These are phyloP conservation scores for Apostichopus californicus DNA, from an alignment of 35 echinoderm and acorn worm species.

Conservation along the genomic window DNA sequence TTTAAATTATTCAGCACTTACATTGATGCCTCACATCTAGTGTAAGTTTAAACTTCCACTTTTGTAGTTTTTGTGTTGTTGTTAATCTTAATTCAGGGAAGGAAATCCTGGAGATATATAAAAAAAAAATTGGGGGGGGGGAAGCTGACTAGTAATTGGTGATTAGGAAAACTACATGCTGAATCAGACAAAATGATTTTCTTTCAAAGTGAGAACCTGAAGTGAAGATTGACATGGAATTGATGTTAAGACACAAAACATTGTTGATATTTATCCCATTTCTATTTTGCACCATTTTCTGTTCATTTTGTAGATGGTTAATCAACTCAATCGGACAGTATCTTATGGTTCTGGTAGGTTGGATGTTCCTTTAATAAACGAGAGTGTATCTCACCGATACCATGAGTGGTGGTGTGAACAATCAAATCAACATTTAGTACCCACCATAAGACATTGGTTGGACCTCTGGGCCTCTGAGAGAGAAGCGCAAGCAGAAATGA, in stretches of 20 bases:
- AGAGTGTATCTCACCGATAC: slow-evolving; percentile 42
- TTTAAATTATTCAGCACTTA: too few relatives aligned
- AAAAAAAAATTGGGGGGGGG: too few relatives aligned
- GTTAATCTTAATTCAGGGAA: too few relatives aligned
- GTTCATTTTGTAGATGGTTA: slow-evolving; percentile 22
- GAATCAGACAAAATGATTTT: background rate
- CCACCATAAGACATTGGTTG: slow-evolving; percentile 52
- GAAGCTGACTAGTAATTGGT: too few relatives aligned
- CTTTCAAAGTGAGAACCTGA: background rate
- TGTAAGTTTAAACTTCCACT: too few relatives aligned
- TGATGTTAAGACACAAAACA: background rate
- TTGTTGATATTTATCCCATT: background rate
- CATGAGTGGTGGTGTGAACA: slow-evolving; percentile 60
- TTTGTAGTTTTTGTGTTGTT: too few relatives aligned
- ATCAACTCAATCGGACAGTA: slow-evolving; percentile 39
- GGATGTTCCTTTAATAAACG: slow-evolving; percentile 24
- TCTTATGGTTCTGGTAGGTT: slow-evolving; percentile 37
- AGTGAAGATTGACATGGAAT: background rate
- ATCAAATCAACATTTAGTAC: slow-evolving; percentile 53
- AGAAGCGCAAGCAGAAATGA: background rate
- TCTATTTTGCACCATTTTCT: background rate
- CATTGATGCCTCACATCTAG: too few relatives aligned
- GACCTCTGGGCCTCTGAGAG: slow-evolving; percentile 51
- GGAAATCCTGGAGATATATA: too few relatives aligned
- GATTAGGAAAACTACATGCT: too few relatives aligned